phyloP scores from a whole-genome alignment of 2,113 vertebrate genomes.

The Ceyx melanurus region DNA sequence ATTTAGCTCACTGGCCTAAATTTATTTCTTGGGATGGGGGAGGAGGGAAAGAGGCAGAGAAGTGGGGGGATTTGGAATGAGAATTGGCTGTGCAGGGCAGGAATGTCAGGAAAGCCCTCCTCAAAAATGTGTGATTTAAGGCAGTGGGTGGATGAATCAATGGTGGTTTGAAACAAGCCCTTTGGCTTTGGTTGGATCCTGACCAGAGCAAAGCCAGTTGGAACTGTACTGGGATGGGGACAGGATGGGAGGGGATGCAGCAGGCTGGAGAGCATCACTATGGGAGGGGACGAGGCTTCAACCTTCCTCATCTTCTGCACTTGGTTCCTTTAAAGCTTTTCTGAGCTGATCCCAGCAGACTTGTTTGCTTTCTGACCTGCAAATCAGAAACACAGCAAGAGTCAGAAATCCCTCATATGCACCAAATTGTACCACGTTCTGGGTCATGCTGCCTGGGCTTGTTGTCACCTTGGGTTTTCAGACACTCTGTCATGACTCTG shows the following conservation, averaged over 20 bases:
- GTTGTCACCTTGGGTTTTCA: background rate
- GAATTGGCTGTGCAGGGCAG: background rate
- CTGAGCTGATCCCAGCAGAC: background rate
- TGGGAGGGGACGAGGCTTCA: background rate
- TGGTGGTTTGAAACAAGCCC: background rate
- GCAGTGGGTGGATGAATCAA: accelerated
- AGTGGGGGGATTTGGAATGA: background rate
- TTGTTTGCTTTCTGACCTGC: background rate
- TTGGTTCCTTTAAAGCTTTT: background rate
- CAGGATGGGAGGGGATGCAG: background rate
- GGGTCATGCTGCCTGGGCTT: background rate
- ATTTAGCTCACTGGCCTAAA: background rate
- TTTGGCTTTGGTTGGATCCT: background rate
- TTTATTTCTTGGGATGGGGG: background rate
- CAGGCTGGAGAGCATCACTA: background rate
- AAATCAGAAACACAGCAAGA: background rate
- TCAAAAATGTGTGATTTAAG: background rate
- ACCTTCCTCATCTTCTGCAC: background rate
- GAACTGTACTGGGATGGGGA: background rate
- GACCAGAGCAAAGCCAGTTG: background rate
- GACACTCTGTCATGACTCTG: background rate
- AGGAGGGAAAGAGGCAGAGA: background rate
- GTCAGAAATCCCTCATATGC: background rate
- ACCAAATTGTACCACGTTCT: background rate
- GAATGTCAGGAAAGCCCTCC: background rate